These are phyloP conservation scores for Phalera bucephala DNA, from an alignment of 2,888 invertebrate species.

Conservation along the genomic window DNA sequence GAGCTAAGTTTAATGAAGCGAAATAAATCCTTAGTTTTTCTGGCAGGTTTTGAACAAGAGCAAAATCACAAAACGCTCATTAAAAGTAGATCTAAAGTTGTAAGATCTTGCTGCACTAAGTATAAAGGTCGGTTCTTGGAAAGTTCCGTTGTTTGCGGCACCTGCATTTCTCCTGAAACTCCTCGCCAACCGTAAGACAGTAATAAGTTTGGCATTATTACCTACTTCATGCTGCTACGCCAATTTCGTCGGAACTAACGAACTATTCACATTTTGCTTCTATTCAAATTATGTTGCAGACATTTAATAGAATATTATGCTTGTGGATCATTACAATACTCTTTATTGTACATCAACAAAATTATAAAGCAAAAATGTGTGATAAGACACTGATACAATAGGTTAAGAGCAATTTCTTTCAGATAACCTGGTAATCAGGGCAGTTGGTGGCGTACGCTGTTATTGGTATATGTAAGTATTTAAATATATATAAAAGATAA, in stretches of 20 bases:
- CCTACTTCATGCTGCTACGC: constrained; percentile 7
- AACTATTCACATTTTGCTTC: neutral
- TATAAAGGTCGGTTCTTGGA: constrained; percentile 3
- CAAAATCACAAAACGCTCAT: neutral
- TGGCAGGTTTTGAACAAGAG: neutral
- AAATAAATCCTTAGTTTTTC: too few species aligned
- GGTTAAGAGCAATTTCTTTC: too few species aligned
- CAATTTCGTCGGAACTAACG: constrained; percentile 1
- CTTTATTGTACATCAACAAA: too few species aligned
- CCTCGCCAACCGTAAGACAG: constrained; percentile 7
- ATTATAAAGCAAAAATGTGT: too few species aligned
- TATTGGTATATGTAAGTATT: too few species aligned
- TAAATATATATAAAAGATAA: too few species aligned
- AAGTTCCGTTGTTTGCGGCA: constrained; percentile 30
- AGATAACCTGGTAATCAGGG: too few species aligned
- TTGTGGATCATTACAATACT: too few species aligned
- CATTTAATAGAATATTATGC: neutral
- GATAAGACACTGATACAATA: too few species aligned
- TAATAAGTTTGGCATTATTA: constrained; percentile 26
- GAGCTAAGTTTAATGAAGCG: too few species aligned
- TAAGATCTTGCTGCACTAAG: neutral
- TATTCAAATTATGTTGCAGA: neutral
- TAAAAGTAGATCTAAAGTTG: neutral
- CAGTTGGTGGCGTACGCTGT: too few species aligned
- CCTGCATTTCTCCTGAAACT: constrained; percentile 25